Evolutionary conservation across 2,888 invertebrate genomes (phyloP), one percentile per base, ranked within the genome.

Genomic region (Morpho achilles): DNA sequence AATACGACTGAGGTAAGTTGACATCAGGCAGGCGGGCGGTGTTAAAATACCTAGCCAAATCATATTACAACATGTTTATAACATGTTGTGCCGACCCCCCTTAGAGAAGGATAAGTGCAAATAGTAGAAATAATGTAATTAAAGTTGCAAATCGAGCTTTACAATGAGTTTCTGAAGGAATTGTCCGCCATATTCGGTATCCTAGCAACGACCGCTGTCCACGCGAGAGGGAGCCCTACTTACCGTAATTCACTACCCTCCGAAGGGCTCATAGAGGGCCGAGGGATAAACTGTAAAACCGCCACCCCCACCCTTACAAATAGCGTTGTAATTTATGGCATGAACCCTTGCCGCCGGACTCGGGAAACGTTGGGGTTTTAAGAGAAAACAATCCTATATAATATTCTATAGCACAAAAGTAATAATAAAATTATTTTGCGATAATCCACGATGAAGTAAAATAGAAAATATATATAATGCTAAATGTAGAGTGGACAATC

Each of bases 301-400:
- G 72, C 85, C 73, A 75, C 53, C 53, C 78, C 79, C 79, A 53
- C 79, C 80, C 79, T 71, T 85, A 86, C 86, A 87, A 89, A 87
- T 88, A 85, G 86, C 79, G 80, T 76, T 71, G 84, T 88, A 85
- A 89, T 89, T 89, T 89, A 89, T 87, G 86, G 84, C 87, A 82
- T 84, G 74, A 76, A 73, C 75, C 74, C 74, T 75, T 74, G 46
- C 67, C 65, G 76, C 75, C 69, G 82, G 80, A 79, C 78, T 67
- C 54, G 60, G 52, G 40, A 46, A 53, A 40, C 41, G 53, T 47
- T 53, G 22, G 46, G 53, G 46, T 46, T 47, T 53, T 53, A 46
- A 16, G 53, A 46, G 47, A 7, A 32, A 32, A 32, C 32, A 32
- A 32, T 32, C 32, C 16, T 16, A 16, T 16, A 1, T 16, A 16